Conservation (phyloP, 2,888 invertebrate genomes). For the Chirona hameri region DNA sequence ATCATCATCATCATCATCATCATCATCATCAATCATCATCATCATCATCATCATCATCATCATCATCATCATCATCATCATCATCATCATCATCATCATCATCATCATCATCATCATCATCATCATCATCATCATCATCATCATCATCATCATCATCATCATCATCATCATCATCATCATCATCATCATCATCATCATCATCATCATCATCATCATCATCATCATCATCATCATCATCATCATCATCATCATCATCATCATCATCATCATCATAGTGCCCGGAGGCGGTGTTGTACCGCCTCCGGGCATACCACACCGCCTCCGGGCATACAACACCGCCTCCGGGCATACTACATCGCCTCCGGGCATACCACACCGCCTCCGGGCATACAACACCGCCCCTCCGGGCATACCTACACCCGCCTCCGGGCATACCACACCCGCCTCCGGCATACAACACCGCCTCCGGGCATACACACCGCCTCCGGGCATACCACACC, state of each 20-base stretch:
- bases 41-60: slow-evolving; percentile 22
- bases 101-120: slow-evolving; percentile 22
- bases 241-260: slow-evolving; percentile 23
- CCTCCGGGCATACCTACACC: too few species aligned
- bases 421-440: too few species aligned
- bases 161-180: slow-evolving; percentile 22
- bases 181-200: slow-evolving; percentile 22
- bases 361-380: too few species aligned
- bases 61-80: slow-evolving; percentile 22
- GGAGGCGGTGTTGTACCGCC: not conserved
- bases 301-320: too few species aligned
- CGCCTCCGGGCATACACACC: too few species aligned
- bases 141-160: slow-evolving; percentile 22
- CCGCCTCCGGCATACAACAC: too few species aligned
- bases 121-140: slow-evolving; percentile 22
- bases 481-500: too few species aligned
- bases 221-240: slow-evolving; percentile 9
- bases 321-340: too few species aligned
- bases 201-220: slow-evolving; percentile 22
- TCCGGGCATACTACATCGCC: too few species aligned
- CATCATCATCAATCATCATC: too few species aligned
- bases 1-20: slow-evolving; percentile 22
- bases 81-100: slow-evolving; percentile 22
- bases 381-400: too few species aligned
- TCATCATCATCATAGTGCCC: too few species aligned